phyloP scores from a whole-genome alignment of 2,888 invertebrate genomes.

The Chalcosyrphus nemorum region DNA sequence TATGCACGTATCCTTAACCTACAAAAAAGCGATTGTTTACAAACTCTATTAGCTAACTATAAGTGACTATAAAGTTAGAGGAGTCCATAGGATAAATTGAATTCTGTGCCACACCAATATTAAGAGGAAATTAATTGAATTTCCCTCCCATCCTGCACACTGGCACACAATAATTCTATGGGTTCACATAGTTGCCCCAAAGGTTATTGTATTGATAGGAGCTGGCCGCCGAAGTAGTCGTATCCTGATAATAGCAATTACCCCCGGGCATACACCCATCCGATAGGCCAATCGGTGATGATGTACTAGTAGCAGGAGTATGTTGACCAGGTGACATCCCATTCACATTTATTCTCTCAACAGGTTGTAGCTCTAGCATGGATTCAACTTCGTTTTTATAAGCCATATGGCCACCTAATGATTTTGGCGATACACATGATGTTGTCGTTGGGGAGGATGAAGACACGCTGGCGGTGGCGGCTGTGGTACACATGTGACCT shows the following conservation, averaged over 20 bases:
- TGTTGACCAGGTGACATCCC: constrained; percentile 46
- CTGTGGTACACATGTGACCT: constrained; percentile 74
- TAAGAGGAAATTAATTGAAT: constrained; percentile 34
- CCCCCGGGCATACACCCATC: constrained; percentile 41
- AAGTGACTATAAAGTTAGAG: constrained; percentile 56
- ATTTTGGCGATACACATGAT: constrained; percentile 41
- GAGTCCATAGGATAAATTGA: constrained; percentile 54
- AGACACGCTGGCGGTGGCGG: constrained; percentile 52
- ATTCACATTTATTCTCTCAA: constrained; percentile 61
- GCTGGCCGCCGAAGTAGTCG: constrained; percentile 69
- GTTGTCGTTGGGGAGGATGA: constrained; percentile 61
- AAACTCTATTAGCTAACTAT: constrained; percentile 49
- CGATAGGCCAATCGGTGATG: constrained; percentile 29
- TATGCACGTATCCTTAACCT: constrained; percentile 28
- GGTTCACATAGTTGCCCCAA: constrained; percentile 79
- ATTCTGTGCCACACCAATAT: constrained; percentile 26
- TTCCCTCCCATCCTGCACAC: not conserved
- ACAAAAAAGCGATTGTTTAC: constrained; percentile 45
- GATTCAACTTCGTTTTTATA: constrained; percentile 74
- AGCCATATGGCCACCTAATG: constrained; percentile 36
- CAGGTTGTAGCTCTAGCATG: constrained; percentile 75
- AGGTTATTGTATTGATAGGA: constrained; percentile 77
- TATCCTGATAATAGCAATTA: constrained; percentile 65
- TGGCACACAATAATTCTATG: too few species aligned
- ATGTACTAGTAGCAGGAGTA: constrained; percentile 3